Evolutionary conservation across 1,140 invertebrate genomes (phyloP).

Genomic region (Proales similis): DNA sequence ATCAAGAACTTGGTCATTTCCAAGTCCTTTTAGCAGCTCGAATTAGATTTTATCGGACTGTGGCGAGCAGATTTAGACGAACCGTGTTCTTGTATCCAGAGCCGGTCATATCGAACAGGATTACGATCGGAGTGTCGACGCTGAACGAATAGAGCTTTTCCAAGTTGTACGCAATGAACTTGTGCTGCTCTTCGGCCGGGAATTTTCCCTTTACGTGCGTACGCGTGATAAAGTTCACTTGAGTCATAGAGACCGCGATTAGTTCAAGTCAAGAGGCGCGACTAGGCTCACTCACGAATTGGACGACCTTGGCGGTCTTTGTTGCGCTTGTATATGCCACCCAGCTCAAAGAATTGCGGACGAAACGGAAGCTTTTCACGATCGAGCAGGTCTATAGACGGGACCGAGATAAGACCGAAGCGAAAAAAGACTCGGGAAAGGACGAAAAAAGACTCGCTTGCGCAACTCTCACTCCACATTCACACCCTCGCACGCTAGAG

Average conservation of each 20-base stretch:
- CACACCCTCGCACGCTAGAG: too few relatives aligned
- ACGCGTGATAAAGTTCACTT: slow-evolving; percentile 39
- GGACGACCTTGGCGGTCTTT: slow-evolving; percentile 67
- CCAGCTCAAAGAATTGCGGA: slow-evolving; percentile 65
- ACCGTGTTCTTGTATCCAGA: slow-evolving; percentile 73
- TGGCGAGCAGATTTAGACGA: slow-evolving; percentile 49
- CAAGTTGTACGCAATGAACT: slow-evolving; percentile 75
- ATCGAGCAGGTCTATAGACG: slow-evolving; percentile 54
- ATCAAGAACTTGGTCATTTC: slow-evolving; percentile 62
- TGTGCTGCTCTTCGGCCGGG: slow-evolving; percentile 67
- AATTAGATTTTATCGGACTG: slow-evolving; percentile 9
- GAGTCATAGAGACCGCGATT: slow-evolving; percentile 6
- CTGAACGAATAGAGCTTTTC: slow-evolving; percentile 65
- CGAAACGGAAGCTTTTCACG: slow-evolving; percentile 61
- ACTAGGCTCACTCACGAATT: slow-evolving; percentile 37
- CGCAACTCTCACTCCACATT: too few relatives aligned
- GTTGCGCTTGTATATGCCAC: slow-evolving; percentile 64
- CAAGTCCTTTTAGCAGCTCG: slow-evolving; percentile 38
- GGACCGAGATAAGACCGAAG: slow-evolving; percentile 3
- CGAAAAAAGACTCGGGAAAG: slow-evolving; percentile 2
- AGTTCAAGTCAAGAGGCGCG: too few relatives aligned
- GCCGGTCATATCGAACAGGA: slow-evolving; percentile 77
- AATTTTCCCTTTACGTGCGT: slow-evolving; percentile 59
- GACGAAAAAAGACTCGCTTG: too few relatives aligned
- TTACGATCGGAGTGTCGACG: slow-evolving; percentile 63